These are phyloP conservation scores for Drosophila longiperda DNA, from an alignment of 2,888 invertebrate genomes.

Conservation along the genomic window DNA sequence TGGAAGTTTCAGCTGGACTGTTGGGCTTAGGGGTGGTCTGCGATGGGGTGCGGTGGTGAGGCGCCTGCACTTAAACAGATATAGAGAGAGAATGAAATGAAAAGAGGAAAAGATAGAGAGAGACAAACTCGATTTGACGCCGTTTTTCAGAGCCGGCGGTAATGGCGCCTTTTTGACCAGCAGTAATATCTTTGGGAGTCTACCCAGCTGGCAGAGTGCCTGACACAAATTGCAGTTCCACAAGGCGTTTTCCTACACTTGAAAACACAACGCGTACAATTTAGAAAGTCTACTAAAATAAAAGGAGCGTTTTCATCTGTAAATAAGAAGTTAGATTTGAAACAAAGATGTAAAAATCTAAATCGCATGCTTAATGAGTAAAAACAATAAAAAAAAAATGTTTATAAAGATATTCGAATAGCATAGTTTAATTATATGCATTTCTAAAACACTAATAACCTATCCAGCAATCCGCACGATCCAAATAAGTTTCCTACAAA, in stretches of 20 bases:
- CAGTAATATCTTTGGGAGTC: slow-evolving; percentile 18
- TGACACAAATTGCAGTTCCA: slow-evolving; percentile 28
- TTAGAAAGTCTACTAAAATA: neutral
- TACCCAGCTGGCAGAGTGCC: slow-evolving; percentile 31
- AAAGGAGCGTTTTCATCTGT: neutral
- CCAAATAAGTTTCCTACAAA: neutral
- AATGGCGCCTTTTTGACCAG: slow-evolving; percentile 73
- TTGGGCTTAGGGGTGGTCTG: neutral
- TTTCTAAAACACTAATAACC: neutral
- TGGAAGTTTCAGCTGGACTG: slow-evolving; percentile 37
- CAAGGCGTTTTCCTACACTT: slow-evolving; percentile 1
- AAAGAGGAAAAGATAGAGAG: neutral
- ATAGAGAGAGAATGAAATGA: neutral
- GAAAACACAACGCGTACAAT: neutral
- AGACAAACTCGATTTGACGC: slow-evolving; percentile 41
- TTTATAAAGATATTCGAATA: neutral
- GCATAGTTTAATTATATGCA: neutral
- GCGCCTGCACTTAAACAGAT: neutral
- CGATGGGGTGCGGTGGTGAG: neutral
- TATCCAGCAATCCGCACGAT: neutral
- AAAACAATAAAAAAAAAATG: neutral
- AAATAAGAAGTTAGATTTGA: neutral
- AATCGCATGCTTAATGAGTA: neutral
- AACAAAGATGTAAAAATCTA: neutral
- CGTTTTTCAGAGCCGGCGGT: slow-evolving; percentile 59